Evolutionary conservation across 2,113 vertebrate genomes (phyloP).

Genomic region (Aix galericulata): DNA sequence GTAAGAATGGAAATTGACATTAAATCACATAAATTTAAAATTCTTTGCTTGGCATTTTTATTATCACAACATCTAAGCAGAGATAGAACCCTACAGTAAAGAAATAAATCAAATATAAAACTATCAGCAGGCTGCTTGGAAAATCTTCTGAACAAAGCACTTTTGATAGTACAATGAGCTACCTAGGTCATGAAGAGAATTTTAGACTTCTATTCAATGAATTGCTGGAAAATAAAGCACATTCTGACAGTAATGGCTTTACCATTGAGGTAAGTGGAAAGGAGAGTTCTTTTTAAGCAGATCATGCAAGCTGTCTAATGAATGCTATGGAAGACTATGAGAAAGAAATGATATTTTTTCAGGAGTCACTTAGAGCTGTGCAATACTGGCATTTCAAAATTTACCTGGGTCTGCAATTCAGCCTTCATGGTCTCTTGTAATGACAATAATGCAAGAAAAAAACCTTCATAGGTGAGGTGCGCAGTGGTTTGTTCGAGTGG

Average conservation of each 20-base stretch:
- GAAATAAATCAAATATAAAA: slow-evolving; percentile 51
- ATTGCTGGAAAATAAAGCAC: background rate
- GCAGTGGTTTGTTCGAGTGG: background rate
- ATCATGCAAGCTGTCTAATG: background rate
- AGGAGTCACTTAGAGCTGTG: background rate
- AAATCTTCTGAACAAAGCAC: slow-evolving; percentile 25
- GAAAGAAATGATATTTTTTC: background rate
- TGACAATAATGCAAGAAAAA: background rate
- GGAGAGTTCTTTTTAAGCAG: background rate
- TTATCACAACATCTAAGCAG: slow-evolving; percentile 47
- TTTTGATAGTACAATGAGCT: slow-evolving; percentile 33
- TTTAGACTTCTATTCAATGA: slow-evolving; percentile 10
- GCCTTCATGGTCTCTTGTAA: background rate
- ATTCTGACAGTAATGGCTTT: slow-evolving; percentile 27
- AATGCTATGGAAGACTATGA: background rate
- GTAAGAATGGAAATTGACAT: slow-evolving; percentile 21
- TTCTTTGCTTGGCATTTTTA: slow-evolving; percentile 35
- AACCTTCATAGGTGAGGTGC: background rate
- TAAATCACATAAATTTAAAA: slow-evolving; percentile 26
- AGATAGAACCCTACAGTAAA: slow-evolving; percentile 19
- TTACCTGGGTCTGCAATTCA: background rate
- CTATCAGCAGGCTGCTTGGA: slow-evolving; percentile 33
- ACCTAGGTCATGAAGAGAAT: slow-evolving; percentile 18
- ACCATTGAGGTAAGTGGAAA: background rate
- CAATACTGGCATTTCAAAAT: background rate